Evolutionary conservation across 2,797 vertebrate genomes (phyloP), one percentile per base, ranked within the genome.

Genomic region (Meriones psammophilus): DNA sequence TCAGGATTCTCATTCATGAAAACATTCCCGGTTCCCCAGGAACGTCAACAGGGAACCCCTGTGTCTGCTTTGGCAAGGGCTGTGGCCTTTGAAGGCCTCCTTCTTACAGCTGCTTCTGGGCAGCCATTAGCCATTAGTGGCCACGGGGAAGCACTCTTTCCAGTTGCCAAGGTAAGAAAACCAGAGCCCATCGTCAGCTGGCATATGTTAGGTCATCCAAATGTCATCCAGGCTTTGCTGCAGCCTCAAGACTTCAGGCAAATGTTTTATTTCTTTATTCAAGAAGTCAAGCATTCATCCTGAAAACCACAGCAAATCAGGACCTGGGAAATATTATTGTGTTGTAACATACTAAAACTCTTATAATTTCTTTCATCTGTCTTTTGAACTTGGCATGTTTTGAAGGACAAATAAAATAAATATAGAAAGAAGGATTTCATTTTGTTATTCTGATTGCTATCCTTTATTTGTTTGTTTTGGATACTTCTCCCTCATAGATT

Each of bases 241-340:
- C 7, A 39, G 77, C 42, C 33, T 60, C 58, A 18, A 68, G 33
- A 79, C 76, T 78, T 92, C n/a, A 93, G 33, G 30, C 58, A 84
- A 85, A 24, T 71, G 22, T 54, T 94, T 74, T 62, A 94, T 68
- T 92, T 93, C 62, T 79, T 36, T 93, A 94, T 96, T 89, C 20
- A 76, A 62, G 30, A 96, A 81, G 24, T 73, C 33, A 84, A 92
- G 30, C 33, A 64, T 69, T 96, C 54, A 87, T 79, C 33, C 87
- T 71, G 24, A 96, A 90, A 66, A 77, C 18, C 81, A 79, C 1
- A 94, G 50, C 20, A 96, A 87, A 77, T 78, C 68, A 84, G 87
- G 46, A 58, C 64, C 46, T 89, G 79, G 22, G 81, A 78, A 92
- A 81, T 22, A 77, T 91, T 79, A 56, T 9, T 87, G 36, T 76